A percentile compares a stretch with the other conserved stretches of the same genome.
Evolutionary conservation across 37 sponge, comb jelly and placozoan genomes (phyloP).

Genomic region (Hexactinellida sp.): DNA sequence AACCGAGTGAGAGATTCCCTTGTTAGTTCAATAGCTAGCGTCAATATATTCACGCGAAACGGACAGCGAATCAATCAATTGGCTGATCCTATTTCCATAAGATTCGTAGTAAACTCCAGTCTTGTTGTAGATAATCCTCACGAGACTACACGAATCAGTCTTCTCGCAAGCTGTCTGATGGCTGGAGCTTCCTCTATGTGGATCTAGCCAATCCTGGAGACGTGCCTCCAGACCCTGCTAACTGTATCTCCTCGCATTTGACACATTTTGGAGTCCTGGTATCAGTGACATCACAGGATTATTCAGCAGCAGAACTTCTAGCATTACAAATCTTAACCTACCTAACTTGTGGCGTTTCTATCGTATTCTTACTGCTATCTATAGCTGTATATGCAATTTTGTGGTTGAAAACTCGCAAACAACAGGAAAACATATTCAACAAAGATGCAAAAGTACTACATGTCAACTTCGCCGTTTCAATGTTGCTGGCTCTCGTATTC

Average conservation of each 20-base stretch:
- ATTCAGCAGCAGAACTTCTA: background rate
- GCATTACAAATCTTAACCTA: conserved; percentile 1
- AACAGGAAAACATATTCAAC: background rate
- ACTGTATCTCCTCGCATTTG: background rate
- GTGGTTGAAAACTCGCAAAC: background rate
- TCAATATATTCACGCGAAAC: background rate
- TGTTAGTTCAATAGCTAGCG: background rate
- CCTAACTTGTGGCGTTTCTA: background rate
- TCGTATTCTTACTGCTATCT: background rate
- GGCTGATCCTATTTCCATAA: background rate
- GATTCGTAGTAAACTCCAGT: background rate
- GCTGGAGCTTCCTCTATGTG: background rate
- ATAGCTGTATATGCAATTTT: background rate
- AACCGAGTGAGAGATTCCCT: background rate
- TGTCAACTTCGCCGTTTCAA: background rate
- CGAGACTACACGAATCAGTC: no score
- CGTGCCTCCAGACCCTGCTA: background rate
- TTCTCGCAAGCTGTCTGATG: background rate
- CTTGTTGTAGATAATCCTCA: background rate
- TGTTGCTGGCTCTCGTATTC: background rate
- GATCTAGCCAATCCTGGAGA: background rate
- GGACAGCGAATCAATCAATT: background rate
- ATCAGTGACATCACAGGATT: background rate
- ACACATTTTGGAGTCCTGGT: background rate
- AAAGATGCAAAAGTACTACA: background rate